Conservation (phyloP, 2,888 invertebrate genomes). For the Melanchra persicariae region DNA sequence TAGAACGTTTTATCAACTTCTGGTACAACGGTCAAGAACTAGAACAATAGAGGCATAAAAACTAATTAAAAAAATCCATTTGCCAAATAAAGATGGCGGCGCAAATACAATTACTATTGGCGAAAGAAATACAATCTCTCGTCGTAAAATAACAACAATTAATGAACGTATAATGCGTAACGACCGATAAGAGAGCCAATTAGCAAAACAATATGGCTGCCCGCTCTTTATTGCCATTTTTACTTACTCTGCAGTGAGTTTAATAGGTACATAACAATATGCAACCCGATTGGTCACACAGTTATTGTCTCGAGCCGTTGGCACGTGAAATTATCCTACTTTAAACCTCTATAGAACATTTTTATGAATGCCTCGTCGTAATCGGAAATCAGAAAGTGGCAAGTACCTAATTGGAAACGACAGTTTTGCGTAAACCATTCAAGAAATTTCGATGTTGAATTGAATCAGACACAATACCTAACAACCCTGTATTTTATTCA, state of each 20-base stretch:
- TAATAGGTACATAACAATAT: constrained; percentile 73
- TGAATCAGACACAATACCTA: constrained; percentile 9
- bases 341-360: constrained; percentile 63
- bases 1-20: constrained; percentile 29
- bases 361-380: constrained; percentile 47
- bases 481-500: neutral
- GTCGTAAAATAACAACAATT: constrained; percentile 83
- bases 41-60: constrained; percentile 61
- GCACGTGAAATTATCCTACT: constrained; percentile 75
- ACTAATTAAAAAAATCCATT: constrained; percentile 63
- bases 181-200: constrained; percentile 85
- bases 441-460: constrained; percentile 6
- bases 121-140: constrained; percentile 81
- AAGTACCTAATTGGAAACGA: constrained; percentile 49
- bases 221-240: constrained; percentile 75
- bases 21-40: constrained; percentile 30
- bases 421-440: constrained; percentile 23
- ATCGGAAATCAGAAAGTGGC: constrained; percentile 50
- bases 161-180: constrained; percentile 84
- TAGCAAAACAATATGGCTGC: constrained; percentile 81
- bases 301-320: constrained; percentile 74
- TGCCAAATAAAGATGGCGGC: constrained; percentile 65
- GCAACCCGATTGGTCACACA: constrained; percentile 73
- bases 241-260: constrained; percentile 66
- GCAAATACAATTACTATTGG: constrained; percentile 68